Evolutionary conservation across 2,797 vertebrate species (phyloP), one percentile per base, ranked within the genome.

Genomic region (Phataginus tricuspis): DNA sequence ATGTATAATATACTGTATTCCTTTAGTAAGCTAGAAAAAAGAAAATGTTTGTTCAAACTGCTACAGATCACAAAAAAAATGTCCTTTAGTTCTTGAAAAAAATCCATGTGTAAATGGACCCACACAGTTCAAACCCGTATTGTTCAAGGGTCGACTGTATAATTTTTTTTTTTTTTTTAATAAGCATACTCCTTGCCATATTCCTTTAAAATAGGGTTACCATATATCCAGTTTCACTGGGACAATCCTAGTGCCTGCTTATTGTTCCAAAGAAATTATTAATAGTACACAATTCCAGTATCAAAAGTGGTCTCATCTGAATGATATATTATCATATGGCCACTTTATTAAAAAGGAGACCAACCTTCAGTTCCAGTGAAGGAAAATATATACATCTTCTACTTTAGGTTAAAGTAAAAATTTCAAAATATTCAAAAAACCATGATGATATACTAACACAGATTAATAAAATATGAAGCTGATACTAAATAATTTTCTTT

Each of bases 371-470:
- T 68, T 92, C 63, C 68, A 88, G 7, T 55, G 29, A 94, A 91
- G 59, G 88, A 94, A 95, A 69, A 83, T 19, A 64, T 64, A 57
- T 64, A 42, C 2, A 45, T 77, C 71, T 72, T 13, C 49, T 59
- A 45, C 29, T 87, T 68, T 63, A 74, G 6, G 19, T 85, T 95
- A 69, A 90, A 68, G n/a, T 49, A 68, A 88, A n/a, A 61, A 75
- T 90, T 88, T 94, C 15, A 64, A 88, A 80, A 77, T 94, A 94
- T 88, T 86, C 71, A 84, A 63, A 82, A 90, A 86, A 88, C 31
- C 37, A 27, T 74, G 34, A 77, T 45, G 25, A 63, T 86, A 86
- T 64, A 59, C 21, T 82, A 87, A 69, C 5, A 85, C 0, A 39
- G 21, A 19, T 85, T 68, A 92, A 63, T 71, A 85, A 42, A 63